A percentile compares a stretch with the other conserved stretches of the same genome.
These are phyloP conservation scores for Pyrocephalus nanus DNA, from an alignment of 2,797 vertebrate genomes.

Conservation along the genomic window DNA sequence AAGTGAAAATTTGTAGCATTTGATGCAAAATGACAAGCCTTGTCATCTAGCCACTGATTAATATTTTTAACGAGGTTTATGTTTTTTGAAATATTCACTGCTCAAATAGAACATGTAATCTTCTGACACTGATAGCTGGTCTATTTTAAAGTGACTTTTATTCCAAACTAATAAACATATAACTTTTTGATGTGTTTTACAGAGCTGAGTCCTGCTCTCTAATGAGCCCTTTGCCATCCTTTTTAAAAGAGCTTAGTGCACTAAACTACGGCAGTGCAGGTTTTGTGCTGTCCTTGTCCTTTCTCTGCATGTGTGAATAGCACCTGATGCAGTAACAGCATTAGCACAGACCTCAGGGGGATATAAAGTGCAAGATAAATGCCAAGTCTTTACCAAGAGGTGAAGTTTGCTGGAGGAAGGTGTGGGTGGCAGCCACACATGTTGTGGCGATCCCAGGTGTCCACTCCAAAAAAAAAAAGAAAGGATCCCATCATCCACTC, in stretches of 20 bases:
- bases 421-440: conserved; percentile 17
- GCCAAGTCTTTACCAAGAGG: background rate
- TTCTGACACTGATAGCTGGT: background rate
- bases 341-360: background rate
- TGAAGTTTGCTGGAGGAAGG: background rate
- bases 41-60: conserved; percentile 19
- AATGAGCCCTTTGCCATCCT: background rate
- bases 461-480: background rate
- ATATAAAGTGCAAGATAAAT: background rate
- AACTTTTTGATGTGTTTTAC: background rate
- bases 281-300: background rate
- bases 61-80: conserved; percentile 37
- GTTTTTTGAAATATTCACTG: conserved; percentile 5
- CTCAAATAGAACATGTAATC: background rate
- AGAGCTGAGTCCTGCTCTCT: background rate
- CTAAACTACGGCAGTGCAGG: background rate
- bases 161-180: background rate
- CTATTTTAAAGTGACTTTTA: conserved; percentile 10
- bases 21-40: conserved; percentile 41
- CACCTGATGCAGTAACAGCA: background rate
- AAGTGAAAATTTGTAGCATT: background rate
- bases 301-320: background rate
- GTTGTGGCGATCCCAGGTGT: background rate
- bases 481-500: background rate
- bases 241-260: background rate